These are phyloP conservation scores for Platanista minor DNA, from an alignment of 2,113 vertebrate genomes.

Conservation along the genomic window DNA sequence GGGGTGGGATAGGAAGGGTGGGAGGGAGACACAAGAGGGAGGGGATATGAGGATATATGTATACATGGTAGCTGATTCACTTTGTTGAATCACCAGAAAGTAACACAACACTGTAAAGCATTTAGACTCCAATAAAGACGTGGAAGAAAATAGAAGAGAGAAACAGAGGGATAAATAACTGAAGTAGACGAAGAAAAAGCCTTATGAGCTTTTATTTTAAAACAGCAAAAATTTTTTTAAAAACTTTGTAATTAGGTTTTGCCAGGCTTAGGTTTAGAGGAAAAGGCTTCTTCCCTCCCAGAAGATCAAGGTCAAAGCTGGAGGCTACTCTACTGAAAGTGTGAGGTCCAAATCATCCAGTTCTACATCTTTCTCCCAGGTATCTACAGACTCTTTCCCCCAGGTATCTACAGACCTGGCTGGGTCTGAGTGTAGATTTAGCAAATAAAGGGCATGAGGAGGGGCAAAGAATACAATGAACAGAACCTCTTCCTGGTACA, in stretches of 20 bases:
- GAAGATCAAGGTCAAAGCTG: neutral
- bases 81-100: too few species aligned
- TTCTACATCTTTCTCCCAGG: too few species aligned
- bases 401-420: rapidly evolving
- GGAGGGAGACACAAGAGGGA: too few species aligned
- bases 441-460: neutral
- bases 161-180: neutral
- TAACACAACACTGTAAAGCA: too few species aligned
- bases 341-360: neutral
- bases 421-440: neutral
- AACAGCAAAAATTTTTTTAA: neutral
- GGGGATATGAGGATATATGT: too few species aligned
- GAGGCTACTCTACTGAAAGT: neutral
- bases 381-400: too few species aligned
- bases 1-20: too few species aligned
- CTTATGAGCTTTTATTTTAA: neutral
- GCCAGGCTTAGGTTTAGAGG: neutral
- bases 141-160: neutral
- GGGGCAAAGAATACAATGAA: neutral
- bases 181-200: neutral
- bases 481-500: neutral
- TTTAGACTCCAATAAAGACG: too few species aligned
- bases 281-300: neutral
- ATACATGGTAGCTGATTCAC: too few species aligned
- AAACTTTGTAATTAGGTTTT: neutral